Evolutionary conservation across 2,797 vertebrate species (phyloP).

Genomic region (Coreius guichenoti): DNA sequence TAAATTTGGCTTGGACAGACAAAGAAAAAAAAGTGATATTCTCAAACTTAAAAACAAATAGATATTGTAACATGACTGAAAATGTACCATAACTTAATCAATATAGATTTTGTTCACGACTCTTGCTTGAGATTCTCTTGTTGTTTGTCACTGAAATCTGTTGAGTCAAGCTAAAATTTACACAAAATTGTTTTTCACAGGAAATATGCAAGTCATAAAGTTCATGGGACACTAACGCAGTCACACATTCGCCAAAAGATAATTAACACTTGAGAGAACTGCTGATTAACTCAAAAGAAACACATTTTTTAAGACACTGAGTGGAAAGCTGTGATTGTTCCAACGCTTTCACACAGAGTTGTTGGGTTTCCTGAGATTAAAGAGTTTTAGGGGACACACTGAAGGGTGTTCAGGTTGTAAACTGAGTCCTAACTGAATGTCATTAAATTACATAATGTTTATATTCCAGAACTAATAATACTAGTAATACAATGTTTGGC

Average conservation of each 20-base stretch:
- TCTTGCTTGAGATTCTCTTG: not conserved
- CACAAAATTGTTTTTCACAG: not conserved
- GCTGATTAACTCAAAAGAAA: conserved; percentile 35
- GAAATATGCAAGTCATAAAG: conserved; percentile 22
- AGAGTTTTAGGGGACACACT: not conserved
- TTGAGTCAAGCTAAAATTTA: not conserved
- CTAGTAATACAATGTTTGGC: not conserved
- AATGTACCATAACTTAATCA: not conserved
- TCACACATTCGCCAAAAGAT: conserved; percentile 20
- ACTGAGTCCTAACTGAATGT: not conserved
- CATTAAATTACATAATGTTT: not conserved
- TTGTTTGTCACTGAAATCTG: not conserved
- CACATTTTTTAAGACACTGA: not conserved
- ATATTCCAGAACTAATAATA: not conserved
- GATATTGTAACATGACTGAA: not conserved
- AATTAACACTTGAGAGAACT: conserved; percentile 50
- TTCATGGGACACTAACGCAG: not conserved
- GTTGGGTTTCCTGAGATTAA: not conserved
- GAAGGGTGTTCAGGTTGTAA: not conserved
- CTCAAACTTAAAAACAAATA: not conserved
- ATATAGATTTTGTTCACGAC: not conserved
- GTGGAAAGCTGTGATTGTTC: not conserved
- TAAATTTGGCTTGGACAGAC: not conserved
- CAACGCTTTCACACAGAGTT: not conserved
- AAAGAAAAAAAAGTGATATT: not conserved